These are phyloP conservation scores for Todus mexicanus DNA, from an alignment of 2,797 vertebrate genomes.

Conservation along the genomic window DNA sequence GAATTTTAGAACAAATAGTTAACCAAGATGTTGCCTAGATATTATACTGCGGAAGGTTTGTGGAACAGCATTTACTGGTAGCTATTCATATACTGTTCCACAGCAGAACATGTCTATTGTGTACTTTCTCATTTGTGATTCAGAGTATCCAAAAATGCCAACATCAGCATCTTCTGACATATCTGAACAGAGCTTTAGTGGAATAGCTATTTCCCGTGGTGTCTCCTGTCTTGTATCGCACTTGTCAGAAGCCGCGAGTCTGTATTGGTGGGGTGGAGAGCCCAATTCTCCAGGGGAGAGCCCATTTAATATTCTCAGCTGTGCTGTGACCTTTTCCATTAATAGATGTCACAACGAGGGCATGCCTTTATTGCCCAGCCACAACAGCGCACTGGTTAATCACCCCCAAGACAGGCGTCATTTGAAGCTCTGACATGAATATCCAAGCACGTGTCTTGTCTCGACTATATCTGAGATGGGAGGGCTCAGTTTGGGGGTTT, in stretches of 20 bases:
- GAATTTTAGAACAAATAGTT: neutral
- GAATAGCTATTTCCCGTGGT: neutral
- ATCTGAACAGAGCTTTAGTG: neutral
- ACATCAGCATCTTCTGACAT: neutral
- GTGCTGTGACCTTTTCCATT: constrained; percentile 54
- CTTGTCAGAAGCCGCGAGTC: neutral
- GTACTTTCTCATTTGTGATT: neutral
- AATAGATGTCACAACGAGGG: constrained; percentile 23
- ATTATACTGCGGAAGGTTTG: accelerated
- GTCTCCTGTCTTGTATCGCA: neutral
- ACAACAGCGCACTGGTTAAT: neutral
- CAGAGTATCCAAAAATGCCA: neutral
- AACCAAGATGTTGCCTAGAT: neutral
- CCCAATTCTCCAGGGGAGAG: neutral
- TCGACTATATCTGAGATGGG: neutral
- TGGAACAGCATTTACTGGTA: neutral
- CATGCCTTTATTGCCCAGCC: neutral
- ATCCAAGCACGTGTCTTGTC: neutral
- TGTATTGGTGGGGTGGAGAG: constrained; percentile 4
- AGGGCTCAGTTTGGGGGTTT: neutral
- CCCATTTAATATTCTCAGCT: constrained; percentile 34
- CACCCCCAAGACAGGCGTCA: neutral
- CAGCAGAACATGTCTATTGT: neutral
- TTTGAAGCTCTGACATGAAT: neutral
- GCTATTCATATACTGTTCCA: neutral